Base-by-base conservation (phyloP, 2,797 vertebrate genomes). In the Lepilemur ruficaudatus region DNA sequence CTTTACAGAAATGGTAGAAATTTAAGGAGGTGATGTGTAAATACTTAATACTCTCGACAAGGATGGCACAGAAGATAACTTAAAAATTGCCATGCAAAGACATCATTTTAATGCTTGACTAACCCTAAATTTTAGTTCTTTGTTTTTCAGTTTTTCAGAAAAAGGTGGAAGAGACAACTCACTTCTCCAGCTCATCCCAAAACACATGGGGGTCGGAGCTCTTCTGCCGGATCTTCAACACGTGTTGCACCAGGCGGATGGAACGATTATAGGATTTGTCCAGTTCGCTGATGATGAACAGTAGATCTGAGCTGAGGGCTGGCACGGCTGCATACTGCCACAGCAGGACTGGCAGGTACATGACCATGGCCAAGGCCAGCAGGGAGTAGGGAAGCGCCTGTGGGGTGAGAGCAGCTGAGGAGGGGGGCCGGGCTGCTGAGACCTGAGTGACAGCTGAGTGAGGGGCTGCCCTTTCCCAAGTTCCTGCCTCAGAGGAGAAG, bases 191-290 rank as follows among this genome's bases (percentile, higher is more conserved):
- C 94, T 99, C 99, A 5, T 99, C 99, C 98, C 99, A 99, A 97
- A 99, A 99, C 0, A 97, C 98, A 2, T 99, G 98, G 0, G 99
- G 99, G 96, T 99, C 99, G 0, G 98, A 96, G 0, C 99, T 99
- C 90, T 90, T 99, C 96, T 99, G 99, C 46, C 98, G 98, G 89
- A 99, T 99, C 81, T 99, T 99, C 97, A 99, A 94, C 97, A 99
- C 99, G 98, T 98, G 99, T 97, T 99, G 99, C 59, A 99, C 99
- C 98, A 99, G 88, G 76, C 99, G 99, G 89, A 99, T 99, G 0
- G 99, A 99, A 65, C 99, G 99, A 97, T 99, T 99, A 98, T 99
- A 99, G 25, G 99, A 99, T 92, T 99, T 99, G 97, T 99, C 99
- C 82, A 99, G 99, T 96, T 99, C 99, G 0, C 99, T 99, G 3